These are phyloP conservation scores for Nicator chloris DNA, from an alignment of 2,113 vertebrate genomes.

Conservation along the genomic window DNA sequence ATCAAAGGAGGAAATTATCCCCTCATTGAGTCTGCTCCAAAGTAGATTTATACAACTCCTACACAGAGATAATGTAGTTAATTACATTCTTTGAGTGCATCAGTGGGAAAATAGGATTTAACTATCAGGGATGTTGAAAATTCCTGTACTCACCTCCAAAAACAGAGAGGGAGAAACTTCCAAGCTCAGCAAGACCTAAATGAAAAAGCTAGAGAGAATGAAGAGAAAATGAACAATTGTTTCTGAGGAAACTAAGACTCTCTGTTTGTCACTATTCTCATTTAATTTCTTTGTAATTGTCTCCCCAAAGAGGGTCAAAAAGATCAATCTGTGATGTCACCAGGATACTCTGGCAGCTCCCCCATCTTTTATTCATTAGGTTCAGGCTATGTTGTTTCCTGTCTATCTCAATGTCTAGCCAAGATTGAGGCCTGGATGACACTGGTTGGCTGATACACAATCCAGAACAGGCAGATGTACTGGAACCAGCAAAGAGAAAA, in stretches of 20 bases:
- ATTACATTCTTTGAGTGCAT: background rate
- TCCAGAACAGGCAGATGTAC: background rate
- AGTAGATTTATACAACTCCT: conserved; percentile 47
- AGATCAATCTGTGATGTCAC: background rate
- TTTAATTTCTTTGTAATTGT: background rate
- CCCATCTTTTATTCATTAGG: background rate
- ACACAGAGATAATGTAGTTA: conserved; percentile 32
- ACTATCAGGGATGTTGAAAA: background rate
- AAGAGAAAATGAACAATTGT: background rate
- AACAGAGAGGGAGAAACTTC: background rate
- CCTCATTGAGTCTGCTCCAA: conserved; percentile 34
- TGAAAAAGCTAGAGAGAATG: background rate
- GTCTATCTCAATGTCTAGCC: background rate
- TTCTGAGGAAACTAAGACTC: background rate
- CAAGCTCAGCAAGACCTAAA: background rate
- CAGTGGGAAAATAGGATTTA: background rate
- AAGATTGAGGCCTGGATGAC: background rate
- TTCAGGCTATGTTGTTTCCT: background rate
- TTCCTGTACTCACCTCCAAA: background rate
- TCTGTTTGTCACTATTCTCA: background rate
- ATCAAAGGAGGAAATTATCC: conserved; percentile 56
- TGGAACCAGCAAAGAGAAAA: background rate
- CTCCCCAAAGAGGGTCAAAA: background rate
- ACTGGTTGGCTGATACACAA: background rate
- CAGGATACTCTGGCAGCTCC: background rate